Base-by-base conservation (phyloP, 2,888 invertebrate genomes). In the Caenorhabditis drosophilae region DNA sequence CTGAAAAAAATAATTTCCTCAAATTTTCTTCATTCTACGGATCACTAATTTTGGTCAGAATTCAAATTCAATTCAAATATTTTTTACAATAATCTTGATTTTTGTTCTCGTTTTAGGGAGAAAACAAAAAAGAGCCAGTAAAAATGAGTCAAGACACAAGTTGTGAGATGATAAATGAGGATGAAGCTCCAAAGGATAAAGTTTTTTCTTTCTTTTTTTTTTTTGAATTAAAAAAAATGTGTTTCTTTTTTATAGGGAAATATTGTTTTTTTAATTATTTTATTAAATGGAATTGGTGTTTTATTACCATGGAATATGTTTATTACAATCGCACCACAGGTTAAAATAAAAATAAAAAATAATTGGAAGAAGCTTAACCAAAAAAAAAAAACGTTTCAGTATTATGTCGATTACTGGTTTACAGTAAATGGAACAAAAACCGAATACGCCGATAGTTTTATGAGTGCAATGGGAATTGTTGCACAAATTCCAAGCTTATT, bases 271-370 rank as follows among this genome's bases (percentile, higher is more conserved):
- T 85, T 92, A 52, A 93, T 93, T 54, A 88, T 97, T 84, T 75
- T 96, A 73, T 87, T 96, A 47, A 96, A 97, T 86, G 98, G 97
- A 6, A 88, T 98, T 70, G 97, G 96, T 34, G 90, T 91, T 0
- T 87, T 91, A 60, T 92, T 93, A 87, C 93, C 97, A 15, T 98
- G 97, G 97, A 98, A 98, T 86, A 96, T 96, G 94, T 96, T 98
- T 85, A 95, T 98, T 84, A 98, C 92, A 63, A 80, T 82, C 44
- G 79, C 78, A 3, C 74, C 70, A 31, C 49, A 68, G 57, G 80
- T 80, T 16, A 46, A n/a, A n/a, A n/a, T n/a, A n/a, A n/a, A n/a
- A n/a, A n/a, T n/a, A n/a, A n/a, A n/a, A n/a, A n/a, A n/a, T n/a
- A n/a, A n/a, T n/a, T n/a, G n/a, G n/a, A n/a, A n/a, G n/a, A n/a